A percentile compares a stretch with the other conserved stretches of the same genome.
Conservation (phyloP, 1,140 invertebrate species). For the Dendrolimus kikuchii region DNA sequence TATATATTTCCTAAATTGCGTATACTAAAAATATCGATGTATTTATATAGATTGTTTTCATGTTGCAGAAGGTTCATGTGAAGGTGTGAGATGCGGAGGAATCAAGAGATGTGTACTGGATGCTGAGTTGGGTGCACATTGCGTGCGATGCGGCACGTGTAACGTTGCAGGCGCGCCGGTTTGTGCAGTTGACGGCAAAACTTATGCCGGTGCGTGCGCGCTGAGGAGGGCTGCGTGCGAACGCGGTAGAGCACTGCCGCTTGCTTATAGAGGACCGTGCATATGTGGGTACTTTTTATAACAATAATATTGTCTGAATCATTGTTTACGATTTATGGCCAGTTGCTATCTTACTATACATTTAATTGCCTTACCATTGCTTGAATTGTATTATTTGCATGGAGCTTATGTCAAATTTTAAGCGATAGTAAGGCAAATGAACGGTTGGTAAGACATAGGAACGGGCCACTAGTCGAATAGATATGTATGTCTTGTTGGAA, state of each 20-base stretch:
- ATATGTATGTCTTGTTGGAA: too few relatives aligned
- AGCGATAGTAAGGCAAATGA: too few relatives aligned
- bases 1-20: too few relatives aligned
- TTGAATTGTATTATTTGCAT: too few relatives aligned
- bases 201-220: slow-evolving; percentile 90
- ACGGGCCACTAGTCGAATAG: too few relatives aligned
- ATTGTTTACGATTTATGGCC: too few relatives aligned
- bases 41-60: background rate
- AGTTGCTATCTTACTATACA: too few relatives aligned
- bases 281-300: slow-evolving; percentile 32
- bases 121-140: slow-evolving; percentile 88
- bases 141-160: slow-evolving; percentile 85
- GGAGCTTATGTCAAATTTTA: too few relatives aligned
- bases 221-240: slow-evolving; percentile 87
- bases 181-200: slow-evolving; percentile 89
- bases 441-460: too few relatives aligned
- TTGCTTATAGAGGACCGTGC: slow-evolving; percentile 90
- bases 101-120: slow-evolving; percentile 89
- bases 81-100: slow-evolving; percentile 83
- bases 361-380: too few relatives aligned
- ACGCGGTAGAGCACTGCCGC: slow-evolving; percentile 84
- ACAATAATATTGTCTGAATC: too few relatives aligned
- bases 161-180: slow-evolving; percentile 76
- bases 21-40: background rate
- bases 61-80: slow-evolving; percentile 75